A percentile compares a stretch with the other conserved stretches of the same genome.
These are phyloP conservation scores for Drosophila bocqueti DNA, from an alignment of 1,140 invertebrate species.

Conservation along the genomic window DNA sequence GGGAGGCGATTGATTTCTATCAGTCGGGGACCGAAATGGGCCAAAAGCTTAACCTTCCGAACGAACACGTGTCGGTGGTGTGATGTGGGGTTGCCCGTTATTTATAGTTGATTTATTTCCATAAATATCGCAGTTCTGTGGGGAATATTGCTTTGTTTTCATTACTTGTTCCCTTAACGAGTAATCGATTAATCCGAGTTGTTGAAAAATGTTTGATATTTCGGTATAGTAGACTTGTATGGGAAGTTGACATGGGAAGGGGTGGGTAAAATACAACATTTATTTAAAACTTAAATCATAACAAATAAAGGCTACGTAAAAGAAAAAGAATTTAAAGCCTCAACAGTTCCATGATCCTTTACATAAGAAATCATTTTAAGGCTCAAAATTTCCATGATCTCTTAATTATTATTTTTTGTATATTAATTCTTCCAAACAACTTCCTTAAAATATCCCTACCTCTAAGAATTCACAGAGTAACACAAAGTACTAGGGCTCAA, in stretches of 20 bases:
- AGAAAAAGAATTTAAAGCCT: too few species aligned
- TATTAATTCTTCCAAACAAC: not conserved
- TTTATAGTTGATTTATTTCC: constrained; percentile 8
- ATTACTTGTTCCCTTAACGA: too few species aligned
- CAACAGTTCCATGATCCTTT: too few species aligned
- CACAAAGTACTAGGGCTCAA: not conserved
- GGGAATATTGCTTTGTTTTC: too few species aligned
- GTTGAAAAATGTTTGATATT: not conserved
- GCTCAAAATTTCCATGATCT: too few species aligned
- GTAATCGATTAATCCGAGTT: not conserved
- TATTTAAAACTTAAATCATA: too few species aligned
- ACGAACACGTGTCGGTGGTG: not conserved
- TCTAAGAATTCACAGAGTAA: too few species aligned
- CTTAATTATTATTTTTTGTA: not conserved
- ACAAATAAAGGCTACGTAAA: too few species aligned
- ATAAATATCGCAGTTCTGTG: not conserved
- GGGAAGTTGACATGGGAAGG: too few species aligned
- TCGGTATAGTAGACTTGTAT: not conserved
- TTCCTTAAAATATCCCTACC: not conserved
- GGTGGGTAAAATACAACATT: too few species aligned
- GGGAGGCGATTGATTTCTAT: constrained; percentile 43
- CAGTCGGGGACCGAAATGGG: not conserved
- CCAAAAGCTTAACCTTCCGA: constrained; percentile 1
- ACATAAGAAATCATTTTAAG: too few species aligned
- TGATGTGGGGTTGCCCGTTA: not conserved